Base-by-base conservation (phyloP, 2,888 invertebrate genomes). In the Teinopalpus imperialis region DNA sequence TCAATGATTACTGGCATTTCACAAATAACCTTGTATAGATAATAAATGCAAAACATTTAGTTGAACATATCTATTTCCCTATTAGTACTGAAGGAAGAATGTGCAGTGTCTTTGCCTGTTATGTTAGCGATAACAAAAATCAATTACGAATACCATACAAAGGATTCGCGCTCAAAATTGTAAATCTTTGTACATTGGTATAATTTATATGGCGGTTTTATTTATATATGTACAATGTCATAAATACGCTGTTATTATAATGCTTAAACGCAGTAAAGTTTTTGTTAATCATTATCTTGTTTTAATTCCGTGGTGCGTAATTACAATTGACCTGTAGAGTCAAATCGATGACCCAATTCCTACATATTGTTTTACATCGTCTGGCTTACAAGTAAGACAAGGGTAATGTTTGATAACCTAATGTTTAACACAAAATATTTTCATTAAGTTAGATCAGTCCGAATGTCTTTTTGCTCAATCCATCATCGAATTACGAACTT, bases 181-280 rank as follows among this genome's bases (percentile, higher is more conserved):
- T 37, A 32, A 9, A 44, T 39, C 32, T 41, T 58, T 56, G 52
- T 52, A 45, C 49, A 54, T 56, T 56, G 51, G 56, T 56, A 54
- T 63, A 57, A 61, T 61, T 61, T 58, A 56, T 57, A 53, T 52
- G 20, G 35, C 34, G 27, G 26, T 48, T 63, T 60, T 61, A 65
- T 67, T 59, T 56, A 58, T 54, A 59, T 50, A 52, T 60, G 51
- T 72, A 70, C 59, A 55, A 18, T 18, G 35, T 41, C 49, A 47
- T 56, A 57, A 62, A 62, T 58, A 62, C 55, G 69, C 70, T 78
- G 76, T 71, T 78, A 74, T 69, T 58, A 69, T 69, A 47, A 73
- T 70, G 76, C 77, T 78, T 73, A 58, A 67, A 71, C 54, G 58
- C 68, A 75, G 65, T 75, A 76, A 77, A 77, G 64, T 69, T 76